Conservation (phyloP, 2,113 vertebrate species). For the Phalacrocorax pelagicus region DNA sequence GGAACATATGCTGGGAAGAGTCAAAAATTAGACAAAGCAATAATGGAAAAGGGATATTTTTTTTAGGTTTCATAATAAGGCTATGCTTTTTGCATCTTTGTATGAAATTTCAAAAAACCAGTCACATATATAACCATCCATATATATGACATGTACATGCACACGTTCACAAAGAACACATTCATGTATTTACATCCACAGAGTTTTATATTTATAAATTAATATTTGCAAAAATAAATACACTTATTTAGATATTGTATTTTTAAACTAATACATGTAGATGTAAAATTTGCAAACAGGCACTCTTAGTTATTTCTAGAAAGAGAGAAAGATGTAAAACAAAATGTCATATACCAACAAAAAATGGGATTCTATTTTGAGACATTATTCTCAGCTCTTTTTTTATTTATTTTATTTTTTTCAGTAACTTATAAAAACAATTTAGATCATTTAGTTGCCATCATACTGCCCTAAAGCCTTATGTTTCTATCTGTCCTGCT, state of each 20-base stretch:
- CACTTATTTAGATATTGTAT: not conserved
- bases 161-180: not conserved
- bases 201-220: not conserved
- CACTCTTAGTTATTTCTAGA: not conserved
- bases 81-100: not conserved
- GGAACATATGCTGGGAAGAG: constrained; percentile 16
- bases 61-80: not conserved
- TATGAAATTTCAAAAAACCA: not conserved
- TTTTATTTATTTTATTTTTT: not conserved
- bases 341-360: not conserved
- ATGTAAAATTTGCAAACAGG: not conserved
- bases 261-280: not conserved
- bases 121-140: accelerated
- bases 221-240: not conserved
- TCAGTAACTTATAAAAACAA: not conserved
- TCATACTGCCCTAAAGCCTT: not conserved
- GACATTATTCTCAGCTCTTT: not conserved
- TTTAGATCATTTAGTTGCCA: not conserved
- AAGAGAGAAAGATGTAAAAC: not conserved
- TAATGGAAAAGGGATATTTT: not conserved
- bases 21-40: not conserved
- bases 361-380: not conserved
- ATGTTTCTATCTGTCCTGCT: not conserved
- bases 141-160: accelerated
- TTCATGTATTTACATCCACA: not conserved